phyloP scores from a whole-genome alignment of 2,113 vertebrate species.

The Spea bombifrons region DNA sequence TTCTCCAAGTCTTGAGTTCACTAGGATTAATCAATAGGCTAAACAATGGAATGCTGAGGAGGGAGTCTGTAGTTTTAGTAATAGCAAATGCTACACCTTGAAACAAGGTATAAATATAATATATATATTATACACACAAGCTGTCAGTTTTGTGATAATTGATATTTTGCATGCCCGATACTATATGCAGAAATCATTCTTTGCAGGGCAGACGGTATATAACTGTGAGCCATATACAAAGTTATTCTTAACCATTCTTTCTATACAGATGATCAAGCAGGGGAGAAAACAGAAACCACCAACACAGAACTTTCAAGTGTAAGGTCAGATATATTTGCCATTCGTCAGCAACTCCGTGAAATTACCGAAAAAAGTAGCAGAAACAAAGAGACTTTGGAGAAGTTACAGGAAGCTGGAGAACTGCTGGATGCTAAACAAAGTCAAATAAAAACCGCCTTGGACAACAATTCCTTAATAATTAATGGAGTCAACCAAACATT shows the following conservation, averaged over 20 bases:
- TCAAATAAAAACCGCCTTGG: slow-evolving; percentile 79
- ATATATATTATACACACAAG: too few relatives aligned
- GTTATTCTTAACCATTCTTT: not conserved
- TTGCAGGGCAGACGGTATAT: too few relatives aligned
- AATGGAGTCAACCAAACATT: slow-evolving; percentile 84
- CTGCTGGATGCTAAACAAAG: slow-evolving; percentile 77
- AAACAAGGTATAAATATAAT: too few relatives aligned
- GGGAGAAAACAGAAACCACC: slow-evolving; percentile 83
- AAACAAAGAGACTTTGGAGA: slow-evolving; percentile 83
- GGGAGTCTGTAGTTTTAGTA: too few relatives aligned
- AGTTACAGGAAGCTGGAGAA: slow-evolving; percentile 78
- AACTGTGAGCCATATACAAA: too few relatives aligned
- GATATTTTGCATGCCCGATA: too few relatives aligned
- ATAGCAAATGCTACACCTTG: too few relatives aligned
- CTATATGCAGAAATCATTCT: not conserved
- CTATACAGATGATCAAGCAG: slow-evolving; percentile 80
- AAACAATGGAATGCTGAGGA: too few relatives aligned
- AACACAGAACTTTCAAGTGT: slow-evolving; percentile 88
- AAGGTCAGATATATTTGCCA: slow-evolving; percentile 78
- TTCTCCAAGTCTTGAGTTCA: too few relatives aligned
- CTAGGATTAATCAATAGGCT: too few relatives aligned
- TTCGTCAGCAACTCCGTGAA: slow-evolving; percentile 82
- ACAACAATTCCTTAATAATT: slow-evolving; percentile 79
- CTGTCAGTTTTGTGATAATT: too few relatives aligned
- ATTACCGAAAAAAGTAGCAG: slow-evolving; percentile 80